Evolutionary conservation across 92 coral and sea anemone species (phyloP).

Genomic region (Palythoa caribaeorum): DNA sequence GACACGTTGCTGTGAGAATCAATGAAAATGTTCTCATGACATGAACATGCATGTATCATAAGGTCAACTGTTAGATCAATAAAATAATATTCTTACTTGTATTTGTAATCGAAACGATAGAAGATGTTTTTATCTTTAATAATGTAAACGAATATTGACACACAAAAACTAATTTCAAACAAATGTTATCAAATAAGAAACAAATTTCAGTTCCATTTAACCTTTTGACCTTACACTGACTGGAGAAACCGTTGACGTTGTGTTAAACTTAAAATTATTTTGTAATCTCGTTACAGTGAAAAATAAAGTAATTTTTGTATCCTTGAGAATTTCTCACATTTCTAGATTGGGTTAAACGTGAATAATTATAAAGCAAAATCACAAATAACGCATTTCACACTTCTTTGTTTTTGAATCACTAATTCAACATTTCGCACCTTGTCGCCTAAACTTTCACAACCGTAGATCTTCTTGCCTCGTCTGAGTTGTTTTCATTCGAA

Average conservation of each 20-base stretch:
- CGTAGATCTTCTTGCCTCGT: conserved; percentile 5
- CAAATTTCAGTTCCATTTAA: neutral
- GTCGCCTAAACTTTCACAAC: neutral
- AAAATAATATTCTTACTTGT: conserved; percentile 13
- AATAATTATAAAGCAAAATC: conserved; percentile 7
- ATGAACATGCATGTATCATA: neutral
- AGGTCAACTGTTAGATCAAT: neutral
- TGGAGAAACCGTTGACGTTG: neutral
- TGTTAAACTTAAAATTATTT: too few relatives aligned
- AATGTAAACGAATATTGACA: neutral
- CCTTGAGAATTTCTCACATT: neutral
- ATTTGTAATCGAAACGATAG: neutral
- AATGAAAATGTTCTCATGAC: neutral
- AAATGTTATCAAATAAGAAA: neutral
- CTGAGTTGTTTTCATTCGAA: neutral
- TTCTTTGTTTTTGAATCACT: neutral
- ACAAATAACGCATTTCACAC: neutral
- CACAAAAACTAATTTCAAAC: neutral
- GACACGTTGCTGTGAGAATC: neutral
- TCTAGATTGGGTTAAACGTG: neutral
- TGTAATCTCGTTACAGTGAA: neutral
- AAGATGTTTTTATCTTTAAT: conserved; percentile 1
- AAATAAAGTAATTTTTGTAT: too few relatives aligned
- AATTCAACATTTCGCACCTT: neutral
- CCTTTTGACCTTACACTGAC: neutral